Conservation (phyloP, 2,888 invertebrate species). For the Gari tellinella region DNA sequence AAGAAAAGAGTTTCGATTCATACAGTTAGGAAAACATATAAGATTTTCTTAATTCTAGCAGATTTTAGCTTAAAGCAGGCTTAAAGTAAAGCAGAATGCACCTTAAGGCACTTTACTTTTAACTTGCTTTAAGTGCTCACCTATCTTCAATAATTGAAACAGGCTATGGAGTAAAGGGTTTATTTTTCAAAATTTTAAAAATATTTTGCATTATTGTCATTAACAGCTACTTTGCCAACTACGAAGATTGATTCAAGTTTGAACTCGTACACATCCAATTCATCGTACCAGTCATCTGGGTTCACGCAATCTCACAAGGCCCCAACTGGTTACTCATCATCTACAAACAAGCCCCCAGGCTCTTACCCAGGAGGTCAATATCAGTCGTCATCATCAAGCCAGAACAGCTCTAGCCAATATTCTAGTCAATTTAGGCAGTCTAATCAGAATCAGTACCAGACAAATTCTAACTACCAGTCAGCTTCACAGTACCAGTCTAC, state of each 20-base stretch:
- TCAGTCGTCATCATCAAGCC: conserved; percentile 32
- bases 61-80: no score
- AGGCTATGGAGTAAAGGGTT: no score
- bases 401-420: conserved; percentile 28
- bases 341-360: conserved; percentile 48
- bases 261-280: conserved; percentile 43
- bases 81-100: no score
- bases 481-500: conserved; percentile 39
- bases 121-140: no score
- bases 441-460: conserved; percentile 54
- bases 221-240: conserved; percentile 55
- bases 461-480: conserved; percentile 52
- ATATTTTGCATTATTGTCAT: no score
- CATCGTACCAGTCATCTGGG: conserved; percentile 56
- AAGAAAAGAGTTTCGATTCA: no score
- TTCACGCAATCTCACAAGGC: conserved; percentile 65
- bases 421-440: conserved; percentile 49
- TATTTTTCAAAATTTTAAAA: no score
- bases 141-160: no score
- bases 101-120: no score
- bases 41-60: no score
- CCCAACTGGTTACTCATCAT: conserved; percentile 60
- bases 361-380: conserved; percentile 63
- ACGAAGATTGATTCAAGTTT: conserved; percentile 56
- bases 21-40: no score